Evolutionary conservation across 2,888 invertebrate species (phyloP).

Genomic region (Thecophora atra): DNA sequence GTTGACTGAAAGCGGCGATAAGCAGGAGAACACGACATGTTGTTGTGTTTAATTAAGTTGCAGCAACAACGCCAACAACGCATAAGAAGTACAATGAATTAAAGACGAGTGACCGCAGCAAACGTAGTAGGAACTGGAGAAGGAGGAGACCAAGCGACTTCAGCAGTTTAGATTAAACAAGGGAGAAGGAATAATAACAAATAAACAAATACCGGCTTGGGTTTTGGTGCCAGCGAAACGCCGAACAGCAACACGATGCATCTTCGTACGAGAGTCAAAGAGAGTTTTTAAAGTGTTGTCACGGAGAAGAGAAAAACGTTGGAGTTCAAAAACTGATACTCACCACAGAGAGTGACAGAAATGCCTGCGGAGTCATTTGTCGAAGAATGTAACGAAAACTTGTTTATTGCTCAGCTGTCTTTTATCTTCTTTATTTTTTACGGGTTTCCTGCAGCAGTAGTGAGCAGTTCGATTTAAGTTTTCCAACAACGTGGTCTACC

Average conservation of each 20-base stretch:
- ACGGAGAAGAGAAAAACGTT: not conserved
- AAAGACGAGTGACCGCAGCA: not conserved
- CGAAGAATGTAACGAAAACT: not conserved
- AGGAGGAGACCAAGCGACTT: not conserved
- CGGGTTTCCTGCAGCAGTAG: no score
- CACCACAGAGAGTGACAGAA: slow-evolving; percentile 9
- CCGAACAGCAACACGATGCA: not conserved
- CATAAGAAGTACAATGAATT: slow-evolving; percentile 10
- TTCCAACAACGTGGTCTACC: slow-evolving; percentile 37
- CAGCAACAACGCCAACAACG: not conserved
- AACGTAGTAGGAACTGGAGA: not conserved
- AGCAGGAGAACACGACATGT: slow-evolving; percentile 1
- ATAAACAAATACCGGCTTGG: slow-evolving; percentile 33
- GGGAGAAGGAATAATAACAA: not conserved
- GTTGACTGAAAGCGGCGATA: slow-evolving; percentile 28
- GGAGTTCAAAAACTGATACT: not conserved
- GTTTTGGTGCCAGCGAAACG: not conserved
- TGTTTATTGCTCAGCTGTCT: not conserved
- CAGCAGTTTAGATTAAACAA: not conserved
- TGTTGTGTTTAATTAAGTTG: slow-evolving; percentile 31
- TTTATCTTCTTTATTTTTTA: no score
- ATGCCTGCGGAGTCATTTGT: not conserved
- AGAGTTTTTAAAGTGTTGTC: not conserved
- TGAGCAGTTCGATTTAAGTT: no score
- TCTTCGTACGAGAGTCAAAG: not conserved